Evolutionary conservation across 2,797 vertebrate species (phyloP).

Genomic region (Heliangelus exortis): DNA sequence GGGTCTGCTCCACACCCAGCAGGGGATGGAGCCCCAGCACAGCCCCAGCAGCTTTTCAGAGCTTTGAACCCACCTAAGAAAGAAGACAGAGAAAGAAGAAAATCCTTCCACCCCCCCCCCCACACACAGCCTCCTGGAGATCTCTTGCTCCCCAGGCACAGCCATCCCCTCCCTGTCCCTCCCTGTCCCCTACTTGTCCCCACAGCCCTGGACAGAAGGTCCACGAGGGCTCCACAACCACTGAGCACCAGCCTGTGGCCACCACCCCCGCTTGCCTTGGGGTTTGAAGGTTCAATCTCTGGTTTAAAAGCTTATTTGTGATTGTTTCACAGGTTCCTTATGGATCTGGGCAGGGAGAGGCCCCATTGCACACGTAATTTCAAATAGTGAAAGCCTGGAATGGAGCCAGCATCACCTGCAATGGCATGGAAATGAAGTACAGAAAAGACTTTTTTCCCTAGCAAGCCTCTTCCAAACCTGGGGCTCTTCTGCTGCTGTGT

Average conservation of each 20-base stretch:
- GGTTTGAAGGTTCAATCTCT: neutral
- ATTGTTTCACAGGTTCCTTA: neutral
- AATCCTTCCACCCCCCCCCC: no score
- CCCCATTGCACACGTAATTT: neutral
- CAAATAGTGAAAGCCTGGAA: neutral
- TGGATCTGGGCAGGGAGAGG: neutral
- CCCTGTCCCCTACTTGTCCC: neutral
- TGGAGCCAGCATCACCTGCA: neutral
- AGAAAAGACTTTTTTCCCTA: neutral
- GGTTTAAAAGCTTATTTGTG: neutral
- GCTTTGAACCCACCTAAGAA: neutral
- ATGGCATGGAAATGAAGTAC: neutral
- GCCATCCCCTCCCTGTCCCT: neutral
- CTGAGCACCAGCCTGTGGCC: no score
- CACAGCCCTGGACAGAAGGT: neutral
- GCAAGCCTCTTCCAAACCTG: neutral
- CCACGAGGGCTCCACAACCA: fast-evolving
- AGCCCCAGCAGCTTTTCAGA: neutral
- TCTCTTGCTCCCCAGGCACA: neutral
- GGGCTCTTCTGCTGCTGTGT: no score
- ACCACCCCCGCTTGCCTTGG: neutral
- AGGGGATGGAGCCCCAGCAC: neutral
- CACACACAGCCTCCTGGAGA: neutral
- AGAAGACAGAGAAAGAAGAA: neutral
- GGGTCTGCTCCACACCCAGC: neutral